Evolutionary conservation across 2,797 vertebrate genomes (phyloP).

Genomic region (Karalla daura): DNA sequence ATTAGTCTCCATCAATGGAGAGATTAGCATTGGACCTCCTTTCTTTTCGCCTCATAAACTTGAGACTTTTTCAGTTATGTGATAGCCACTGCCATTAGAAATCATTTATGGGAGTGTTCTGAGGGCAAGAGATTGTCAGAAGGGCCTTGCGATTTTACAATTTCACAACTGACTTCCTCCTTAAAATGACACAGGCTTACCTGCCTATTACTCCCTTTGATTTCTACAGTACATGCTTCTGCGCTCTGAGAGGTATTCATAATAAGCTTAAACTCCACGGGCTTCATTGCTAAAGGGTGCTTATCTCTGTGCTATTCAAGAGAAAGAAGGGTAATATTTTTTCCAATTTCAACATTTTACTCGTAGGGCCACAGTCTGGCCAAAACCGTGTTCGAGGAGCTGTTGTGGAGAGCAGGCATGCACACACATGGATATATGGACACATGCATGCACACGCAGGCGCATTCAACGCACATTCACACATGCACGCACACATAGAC

Average conservation of each 20-base stretch:
- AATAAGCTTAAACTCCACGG: constrained; percentile 84
- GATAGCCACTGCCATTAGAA: constrained; percentile 79
- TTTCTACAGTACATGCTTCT: constrained; percentile 82
- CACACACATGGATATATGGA: constrained; percentile 40
- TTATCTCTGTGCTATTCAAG: constrained; percentile 84
- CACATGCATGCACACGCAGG: constrained; percentile 38
- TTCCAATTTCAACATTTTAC: constrained; percentile 84
- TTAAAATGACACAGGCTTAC: constrained; percentile 85
- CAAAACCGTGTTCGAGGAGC: constrained; percentile 53
- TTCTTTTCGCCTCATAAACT: constrained; percentile 69
- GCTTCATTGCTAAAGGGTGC: constrained; percentile 84
- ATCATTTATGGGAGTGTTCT: constrained; percentile 78
- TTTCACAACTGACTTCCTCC: constrained; percentile 85
- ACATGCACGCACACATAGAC: constrained; percentile 12
- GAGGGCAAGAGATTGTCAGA: constrained; percentile 79
- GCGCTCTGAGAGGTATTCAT: constrained; percentile 84
- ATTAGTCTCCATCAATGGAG: constrained; percentile 67
- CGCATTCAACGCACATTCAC: neutral
- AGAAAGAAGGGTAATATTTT: constrained; percentile 82
- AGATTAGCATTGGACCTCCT: constrained; percentile 74
- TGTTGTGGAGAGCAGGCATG: constrained; percentile 54
- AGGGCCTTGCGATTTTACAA: constrained; percentile 82
- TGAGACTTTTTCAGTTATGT: constrained; percentile 72
- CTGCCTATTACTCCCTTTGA: constrained; percentile 85
- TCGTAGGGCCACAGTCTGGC: constrained; percentile 63